These are phyloP conservation scores for Parauchenoglanis ngamensis DNA, from an alignment of 2,797 vertebrate species.

Conservation along the genomic window DNA sequence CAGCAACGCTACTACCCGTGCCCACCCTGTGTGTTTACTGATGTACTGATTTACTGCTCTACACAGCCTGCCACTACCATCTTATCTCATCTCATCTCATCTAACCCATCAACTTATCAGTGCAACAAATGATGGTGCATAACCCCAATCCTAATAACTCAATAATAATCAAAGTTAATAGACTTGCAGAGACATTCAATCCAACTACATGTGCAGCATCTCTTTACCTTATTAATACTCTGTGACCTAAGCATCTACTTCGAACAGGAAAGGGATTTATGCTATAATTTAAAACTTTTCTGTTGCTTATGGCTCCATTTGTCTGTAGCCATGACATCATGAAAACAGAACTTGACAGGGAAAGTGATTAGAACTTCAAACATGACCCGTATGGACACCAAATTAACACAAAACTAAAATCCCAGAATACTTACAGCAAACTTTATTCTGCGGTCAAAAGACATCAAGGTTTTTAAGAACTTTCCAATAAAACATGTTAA, in stretches of 20 bases:
- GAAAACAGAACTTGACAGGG: constrained; percentile 24
- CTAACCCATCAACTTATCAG: background rate
- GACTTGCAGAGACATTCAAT: background rate
- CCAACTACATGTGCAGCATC: background rate
- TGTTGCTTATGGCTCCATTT: constrained; percentile 9
- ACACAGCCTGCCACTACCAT: background rate
- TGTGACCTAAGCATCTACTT: background rate
- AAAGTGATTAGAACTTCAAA: constrained; percentile 29
- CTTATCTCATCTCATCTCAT: background rate
- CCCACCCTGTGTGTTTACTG: background rate
- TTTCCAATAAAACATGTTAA: constrained; percentile 31
- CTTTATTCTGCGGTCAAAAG: constrained; percentile 43
- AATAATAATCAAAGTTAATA: constrained; percentile 4
- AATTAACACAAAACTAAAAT: constrained; percentile 25
- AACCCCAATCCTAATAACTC: background rate
- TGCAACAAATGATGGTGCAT: background rate
- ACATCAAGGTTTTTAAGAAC: constrained; percentile 35
- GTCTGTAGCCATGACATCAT: constrained; percentile 18
- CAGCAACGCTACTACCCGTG: background rate
- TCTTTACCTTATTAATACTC: background rate
- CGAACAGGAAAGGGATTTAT: background rate
- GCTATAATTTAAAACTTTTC: background rate
- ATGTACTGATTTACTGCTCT: background rate
- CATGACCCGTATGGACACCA: constrained; percentile 7
- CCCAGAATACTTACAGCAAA: background rate